These are phyloP conservation scores for Hipposideros larvatus DNA, from an alignment of 2,797 vertebrate genomes.

Conservation along the genomic window DNA sequence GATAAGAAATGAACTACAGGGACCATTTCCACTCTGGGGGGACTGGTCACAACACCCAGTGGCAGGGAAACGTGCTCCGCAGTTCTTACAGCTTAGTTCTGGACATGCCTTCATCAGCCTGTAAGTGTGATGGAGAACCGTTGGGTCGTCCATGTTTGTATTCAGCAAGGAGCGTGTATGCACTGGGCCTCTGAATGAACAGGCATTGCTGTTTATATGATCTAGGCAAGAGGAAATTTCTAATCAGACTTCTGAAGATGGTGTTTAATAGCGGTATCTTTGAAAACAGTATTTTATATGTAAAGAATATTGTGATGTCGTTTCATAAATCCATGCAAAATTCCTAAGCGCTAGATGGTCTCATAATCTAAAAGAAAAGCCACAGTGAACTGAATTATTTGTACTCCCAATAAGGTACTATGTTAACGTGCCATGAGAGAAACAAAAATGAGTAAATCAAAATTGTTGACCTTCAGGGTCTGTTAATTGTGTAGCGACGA, in stretches of 20 bases:
- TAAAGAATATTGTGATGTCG: not conserved
- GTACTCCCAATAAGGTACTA: not conserved
- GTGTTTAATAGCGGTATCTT: not conserved
- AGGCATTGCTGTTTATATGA: not conserved
- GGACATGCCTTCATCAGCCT: not conserved
- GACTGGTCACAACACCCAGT: not conserved
- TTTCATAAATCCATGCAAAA: slow-evolving; percentile 5
- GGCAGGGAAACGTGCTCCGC: not conserved
- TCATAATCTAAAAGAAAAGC: slow-evolving; percentile 1
- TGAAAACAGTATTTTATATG: not conserved
- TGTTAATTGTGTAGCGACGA: not conserved
- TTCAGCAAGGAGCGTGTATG: not conserved
- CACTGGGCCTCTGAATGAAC: not conserved
- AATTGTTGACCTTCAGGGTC: not conserved
- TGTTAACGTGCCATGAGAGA: not conserved
- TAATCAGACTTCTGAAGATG: not conserved
- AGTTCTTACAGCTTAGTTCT: not conserved
- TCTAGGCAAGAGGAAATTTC: not conserved
- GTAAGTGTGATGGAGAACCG: no score
- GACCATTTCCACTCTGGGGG: not conserved
- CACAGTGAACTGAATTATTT: not conserved
- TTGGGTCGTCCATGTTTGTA: not conserved
- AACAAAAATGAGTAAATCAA: not conserved
- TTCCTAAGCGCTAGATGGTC: not conserved
- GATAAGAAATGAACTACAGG: not conserved